phyloP scores from a whole-genome alignment of 2,797 vertebrate species.

The Sebastes aleutianus region DNA sequence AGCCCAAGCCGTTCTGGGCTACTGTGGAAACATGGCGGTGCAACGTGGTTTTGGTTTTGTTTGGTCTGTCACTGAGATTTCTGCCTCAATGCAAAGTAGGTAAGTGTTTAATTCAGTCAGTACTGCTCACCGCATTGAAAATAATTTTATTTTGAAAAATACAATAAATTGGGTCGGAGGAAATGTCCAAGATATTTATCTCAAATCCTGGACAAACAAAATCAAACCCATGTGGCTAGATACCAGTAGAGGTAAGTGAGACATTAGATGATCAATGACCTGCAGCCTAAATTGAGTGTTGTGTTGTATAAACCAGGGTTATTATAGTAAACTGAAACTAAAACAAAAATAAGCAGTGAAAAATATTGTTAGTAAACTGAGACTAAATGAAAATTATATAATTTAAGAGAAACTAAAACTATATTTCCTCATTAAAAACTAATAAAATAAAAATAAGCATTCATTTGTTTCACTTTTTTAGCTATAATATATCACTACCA shows the following conservation, averaged over 20 bases:
- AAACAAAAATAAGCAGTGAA: too few species aligned
- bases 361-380: too few species aligned
- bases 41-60: not conserved
- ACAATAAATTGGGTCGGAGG: rapidly evolving
- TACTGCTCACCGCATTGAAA: not conserved
- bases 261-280: not conserved
- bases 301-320: not conserved
- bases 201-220: not conserved
- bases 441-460: too few species aligned
- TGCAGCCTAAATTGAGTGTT: not conserved
- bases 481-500: too few species aligned
- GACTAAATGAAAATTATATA: too few species aligned
- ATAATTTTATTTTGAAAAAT: not conserved
- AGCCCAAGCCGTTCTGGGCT: too few species aligned
- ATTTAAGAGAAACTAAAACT: too few species aligned
- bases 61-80: not conserved
- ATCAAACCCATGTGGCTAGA: not conserved
- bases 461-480: too few species aligned
- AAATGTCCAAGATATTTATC: not conserved
- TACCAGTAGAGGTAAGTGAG: not conserved
- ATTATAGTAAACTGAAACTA: rapidly evolving
- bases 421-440: too few species aligned
- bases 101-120: not conserved
- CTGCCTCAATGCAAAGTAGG: not conserved
- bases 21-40: too few species aligned